Evolutionary conservation across 2,888 invertebrate genomes (phyloP).

Genomic region (Eupithecia subumbrata): DNA sequence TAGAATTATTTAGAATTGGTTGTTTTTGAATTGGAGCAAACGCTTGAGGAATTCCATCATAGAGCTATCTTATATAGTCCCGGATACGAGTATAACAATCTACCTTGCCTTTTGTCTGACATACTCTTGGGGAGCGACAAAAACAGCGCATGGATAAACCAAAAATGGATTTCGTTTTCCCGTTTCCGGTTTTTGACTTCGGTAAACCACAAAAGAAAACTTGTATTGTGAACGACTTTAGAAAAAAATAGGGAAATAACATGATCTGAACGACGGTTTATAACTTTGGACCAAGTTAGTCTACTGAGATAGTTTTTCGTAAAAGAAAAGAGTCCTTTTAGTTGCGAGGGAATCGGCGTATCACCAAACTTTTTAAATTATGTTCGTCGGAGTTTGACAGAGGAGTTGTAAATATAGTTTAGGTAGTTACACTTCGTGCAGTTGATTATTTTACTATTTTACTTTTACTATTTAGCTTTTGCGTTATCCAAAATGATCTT

Average conservation of each 20-base stretch:
- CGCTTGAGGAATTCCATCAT: neutral
- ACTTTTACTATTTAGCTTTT: too few species aligned
- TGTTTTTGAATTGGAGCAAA: neutral
- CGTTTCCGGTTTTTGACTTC: neutral
- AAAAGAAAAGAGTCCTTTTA: constrained; percentile 28
- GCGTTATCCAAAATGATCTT: neutral
- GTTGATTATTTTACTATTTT: neutral
- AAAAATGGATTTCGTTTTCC: neutral
- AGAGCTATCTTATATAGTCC: neutral
- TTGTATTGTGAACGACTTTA: neutral
- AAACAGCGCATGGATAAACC: neutral
- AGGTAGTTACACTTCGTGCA: neutral
- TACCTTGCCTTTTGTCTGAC: neutral
- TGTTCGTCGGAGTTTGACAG: constrained; percentile 33
- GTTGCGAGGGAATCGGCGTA: constrained; percentile 33
- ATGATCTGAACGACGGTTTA: neutral
- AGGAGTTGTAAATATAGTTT: constrained; percentile 24
- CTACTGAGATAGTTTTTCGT: constrained; percentile 38
- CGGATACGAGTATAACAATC: neutral
- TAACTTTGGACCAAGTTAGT: constrained; percentile 25
- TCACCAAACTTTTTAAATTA: constrained; percentile 36
- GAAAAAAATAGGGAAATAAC: neutral
- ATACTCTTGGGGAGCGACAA: neutral
- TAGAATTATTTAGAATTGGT: neutral
- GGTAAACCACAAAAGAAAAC: neutral